Conservation (phyloP, 2,888 invertebrate species). For the Tridacna gigas region DNA sequence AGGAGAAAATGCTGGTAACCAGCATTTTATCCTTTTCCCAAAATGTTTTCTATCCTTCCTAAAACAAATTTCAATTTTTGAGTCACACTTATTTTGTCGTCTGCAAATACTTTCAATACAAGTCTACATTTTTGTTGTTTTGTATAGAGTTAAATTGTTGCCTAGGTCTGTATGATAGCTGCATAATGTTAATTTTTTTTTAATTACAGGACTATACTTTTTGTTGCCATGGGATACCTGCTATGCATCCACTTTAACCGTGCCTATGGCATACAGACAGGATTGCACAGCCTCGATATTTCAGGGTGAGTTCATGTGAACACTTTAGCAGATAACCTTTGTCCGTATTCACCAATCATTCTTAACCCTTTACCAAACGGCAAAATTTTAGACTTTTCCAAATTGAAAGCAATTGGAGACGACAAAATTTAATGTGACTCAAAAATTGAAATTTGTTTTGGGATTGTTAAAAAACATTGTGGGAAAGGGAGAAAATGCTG, state of each 20-base stretch:
- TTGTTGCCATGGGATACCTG: constrained; percentile 89
- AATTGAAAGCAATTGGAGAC: neutral
- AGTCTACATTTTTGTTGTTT: no score
- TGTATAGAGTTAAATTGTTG: no score
- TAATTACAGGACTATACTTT: constrained; percentile 68
- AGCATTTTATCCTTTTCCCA: no score
- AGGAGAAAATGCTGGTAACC: no score
- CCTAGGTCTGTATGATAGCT: no score
- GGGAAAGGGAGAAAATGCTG: neutral
- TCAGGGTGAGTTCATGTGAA: constrained; percentile 87
- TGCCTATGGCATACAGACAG: constrained; percentile 73
- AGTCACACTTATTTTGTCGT: no score
- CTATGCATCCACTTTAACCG: constrained; percentile 95
- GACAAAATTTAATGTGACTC: neutral
- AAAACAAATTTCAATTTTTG: no score
- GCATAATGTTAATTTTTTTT: neutral
- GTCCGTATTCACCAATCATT: no score
- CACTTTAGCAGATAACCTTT: no score
- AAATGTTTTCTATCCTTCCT: no score
- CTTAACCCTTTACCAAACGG: no score
- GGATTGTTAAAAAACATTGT: neutral
- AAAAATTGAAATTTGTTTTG: neutral
- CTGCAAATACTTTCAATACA: no score
- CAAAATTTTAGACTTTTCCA: neutral
- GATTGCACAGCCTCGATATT: constrained; percentile 93